Conservation (phyloP, 2,113 vertebrate species). For the Caloenas nicobarica region DNA sequence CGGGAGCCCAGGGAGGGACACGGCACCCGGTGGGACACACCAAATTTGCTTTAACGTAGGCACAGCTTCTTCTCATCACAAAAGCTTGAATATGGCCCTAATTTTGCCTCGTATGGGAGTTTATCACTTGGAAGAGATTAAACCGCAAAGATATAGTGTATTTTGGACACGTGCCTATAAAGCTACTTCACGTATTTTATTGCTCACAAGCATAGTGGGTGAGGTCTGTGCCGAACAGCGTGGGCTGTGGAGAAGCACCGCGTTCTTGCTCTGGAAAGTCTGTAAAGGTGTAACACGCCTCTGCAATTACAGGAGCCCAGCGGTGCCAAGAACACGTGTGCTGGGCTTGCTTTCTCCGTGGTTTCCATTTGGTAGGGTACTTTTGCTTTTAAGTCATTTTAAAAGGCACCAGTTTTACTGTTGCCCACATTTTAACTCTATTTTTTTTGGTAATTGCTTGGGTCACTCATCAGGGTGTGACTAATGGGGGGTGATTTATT, state of each 20-base stretch:
- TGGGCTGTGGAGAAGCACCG: not conserved
- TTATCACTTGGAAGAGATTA: not conserved
- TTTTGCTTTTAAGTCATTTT: not conserved
- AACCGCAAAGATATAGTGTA: not conserved
- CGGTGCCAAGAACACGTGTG: fast-evolving
- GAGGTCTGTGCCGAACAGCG: not conserved
- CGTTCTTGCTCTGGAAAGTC: not conserved
- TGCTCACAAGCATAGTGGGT: not conserved
- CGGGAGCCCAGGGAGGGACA: slow-evolving; percentile 69
- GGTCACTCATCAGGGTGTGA: not conserved
- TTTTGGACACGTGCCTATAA: not conserved
- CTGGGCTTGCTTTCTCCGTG: not conserved
- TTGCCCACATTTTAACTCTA: not conserved
- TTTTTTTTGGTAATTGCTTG: not conserved
- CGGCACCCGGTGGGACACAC: slow-evolving; percentile 46
- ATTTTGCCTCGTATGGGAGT: slow-evolving; percentile 11
- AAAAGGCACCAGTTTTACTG: not conserved
- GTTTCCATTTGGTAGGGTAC: not conserved
- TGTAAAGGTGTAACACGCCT: not conserved
- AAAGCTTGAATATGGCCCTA: not conserved
- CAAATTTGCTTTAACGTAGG: slow-evolving; percentile 19
- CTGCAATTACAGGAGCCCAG: not conserved
- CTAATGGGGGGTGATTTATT: not conserved
- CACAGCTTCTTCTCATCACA: not conserved
- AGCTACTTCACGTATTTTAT: not conserved